Evolutionary conservation across 2,113 vertebrate genomes (phyloP).

Genomic region (Fulmarus glacialis): DNA sequence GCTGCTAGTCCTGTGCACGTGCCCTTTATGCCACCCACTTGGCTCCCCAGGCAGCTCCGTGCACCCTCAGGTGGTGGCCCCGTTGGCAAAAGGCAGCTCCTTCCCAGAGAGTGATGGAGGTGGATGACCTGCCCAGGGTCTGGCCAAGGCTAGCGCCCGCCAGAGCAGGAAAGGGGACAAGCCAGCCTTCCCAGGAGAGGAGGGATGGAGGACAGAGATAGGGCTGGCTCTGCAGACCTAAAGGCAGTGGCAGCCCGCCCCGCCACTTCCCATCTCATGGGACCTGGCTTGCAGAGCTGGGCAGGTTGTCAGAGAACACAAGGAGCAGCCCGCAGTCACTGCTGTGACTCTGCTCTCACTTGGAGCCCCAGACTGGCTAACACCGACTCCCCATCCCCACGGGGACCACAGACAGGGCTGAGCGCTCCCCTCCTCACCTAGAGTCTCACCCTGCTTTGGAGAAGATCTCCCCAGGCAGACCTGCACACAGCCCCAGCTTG

Average conservation of each 20-base stretch:
- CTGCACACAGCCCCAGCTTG: not conserved
- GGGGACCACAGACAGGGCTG: not conserved
- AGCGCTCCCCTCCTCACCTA: not conserved
- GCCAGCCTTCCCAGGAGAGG: not conserved
- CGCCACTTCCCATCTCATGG: not conserved
- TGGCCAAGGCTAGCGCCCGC: not conserved
- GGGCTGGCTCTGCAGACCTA: not conserved
- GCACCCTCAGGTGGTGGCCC: not conserved
- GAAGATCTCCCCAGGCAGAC: not conserved
- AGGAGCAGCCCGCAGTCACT: not conserved
- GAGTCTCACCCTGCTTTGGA: not conserved
- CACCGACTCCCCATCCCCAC: not conserved
- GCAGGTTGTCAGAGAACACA: not conserved
- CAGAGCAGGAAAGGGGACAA: not conserved
- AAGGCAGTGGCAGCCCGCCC: not conserved
- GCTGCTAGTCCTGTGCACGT: not conserved
- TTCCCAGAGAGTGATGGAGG: not conserved
- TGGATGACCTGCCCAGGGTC: not conserved
- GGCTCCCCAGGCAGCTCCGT: not conserved
- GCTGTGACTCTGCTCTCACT: not conserved
- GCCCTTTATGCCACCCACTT: rapidly evolving
- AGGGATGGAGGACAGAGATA: not conserved
- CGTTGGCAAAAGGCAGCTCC: not conserved
- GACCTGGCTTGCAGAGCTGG: not conserved
- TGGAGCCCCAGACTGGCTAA: not conserved